These are phyloP conservation scores for Crotalus helleri DNA, from an alignment of 2,113 vertebrate species.

Conservation along the genomic window DNA sequence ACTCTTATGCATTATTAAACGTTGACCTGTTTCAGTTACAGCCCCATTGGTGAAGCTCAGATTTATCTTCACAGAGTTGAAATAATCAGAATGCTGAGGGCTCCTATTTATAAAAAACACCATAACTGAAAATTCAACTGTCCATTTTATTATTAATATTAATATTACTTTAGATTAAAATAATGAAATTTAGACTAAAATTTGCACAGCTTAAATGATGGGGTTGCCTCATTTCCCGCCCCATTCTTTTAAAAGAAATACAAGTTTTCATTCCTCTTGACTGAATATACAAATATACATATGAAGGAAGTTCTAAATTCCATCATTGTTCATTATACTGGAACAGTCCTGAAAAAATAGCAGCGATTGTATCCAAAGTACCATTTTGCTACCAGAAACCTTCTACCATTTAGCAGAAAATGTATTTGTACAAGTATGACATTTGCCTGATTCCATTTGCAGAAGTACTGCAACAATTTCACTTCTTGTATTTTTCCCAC, in stretches of 20 bases:
- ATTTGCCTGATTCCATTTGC: neutral
- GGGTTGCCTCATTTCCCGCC: neutral
- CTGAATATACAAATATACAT: neutral
- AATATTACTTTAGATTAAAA: neutral
- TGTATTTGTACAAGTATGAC: neutral
- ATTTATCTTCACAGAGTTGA: neutral
- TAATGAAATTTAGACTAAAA: neutral
- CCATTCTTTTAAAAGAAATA: neutral
- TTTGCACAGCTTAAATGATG: neutral
- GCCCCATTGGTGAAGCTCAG: conserved; percentile 3
- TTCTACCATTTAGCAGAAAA: neutral
- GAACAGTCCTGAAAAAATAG: neutral
- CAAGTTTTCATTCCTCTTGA: neutral
- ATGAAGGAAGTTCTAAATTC: neutral
- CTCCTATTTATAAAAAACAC: neutral
- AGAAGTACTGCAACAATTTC: neutral
- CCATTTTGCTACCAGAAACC: neutral
- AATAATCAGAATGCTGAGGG: neutral
- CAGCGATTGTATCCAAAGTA: neutral
- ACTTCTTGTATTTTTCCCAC: neutral
- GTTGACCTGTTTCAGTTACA: neutral
- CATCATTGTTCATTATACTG: neutral
- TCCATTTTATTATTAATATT: neutral
- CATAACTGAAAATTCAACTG: neutral
- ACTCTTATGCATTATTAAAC: conserved; percentile 6